Percentiles rank a stretch among this genome's conserved stretches.
phyloP scores from a whole-genome alignment of 2,113 vertebrate genomes.

The Anser brachyrhynchus region DNA sequence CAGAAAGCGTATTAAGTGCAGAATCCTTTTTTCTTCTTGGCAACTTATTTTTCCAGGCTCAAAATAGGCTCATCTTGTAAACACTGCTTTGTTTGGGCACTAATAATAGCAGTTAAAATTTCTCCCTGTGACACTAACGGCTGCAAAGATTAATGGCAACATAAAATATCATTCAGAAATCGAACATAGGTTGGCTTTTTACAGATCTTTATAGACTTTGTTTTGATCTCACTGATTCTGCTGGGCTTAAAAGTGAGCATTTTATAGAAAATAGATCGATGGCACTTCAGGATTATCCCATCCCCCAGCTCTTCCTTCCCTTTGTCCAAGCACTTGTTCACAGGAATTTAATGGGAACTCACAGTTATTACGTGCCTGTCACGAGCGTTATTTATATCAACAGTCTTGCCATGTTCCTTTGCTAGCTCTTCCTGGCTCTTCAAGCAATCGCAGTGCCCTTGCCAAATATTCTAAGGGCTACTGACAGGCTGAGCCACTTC shows the following conservation, averaged over 20 bases:
- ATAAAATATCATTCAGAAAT: neutral
- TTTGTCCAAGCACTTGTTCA: neutral
- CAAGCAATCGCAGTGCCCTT: accelerated
- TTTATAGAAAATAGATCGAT: neutral
- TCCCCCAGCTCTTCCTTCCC: neutral
- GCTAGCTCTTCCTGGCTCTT: neutral
- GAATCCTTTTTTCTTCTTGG: slow-evolving; percentile 47
- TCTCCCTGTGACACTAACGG: slow-evolving; percentile 14
- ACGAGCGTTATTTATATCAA: neutral
- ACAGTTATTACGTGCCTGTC: neutral
- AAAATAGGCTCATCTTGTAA: slow-evolving; percentile 64
- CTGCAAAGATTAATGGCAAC: slow-evolving; percentile 27
- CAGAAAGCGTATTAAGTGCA: neutral
- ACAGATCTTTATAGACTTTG: neutral
- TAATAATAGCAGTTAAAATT: slow-evolving; percentile 53
- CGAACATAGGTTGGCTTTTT: neutral
- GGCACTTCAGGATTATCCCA: neutral
- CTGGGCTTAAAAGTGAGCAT: neutral
- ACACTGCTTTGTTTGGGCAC: slow-evolving; percentile 15
- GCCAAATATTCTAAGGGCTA: neutral
- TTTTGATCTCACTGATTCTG: neutral
- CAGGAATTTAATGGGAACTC: neutral
- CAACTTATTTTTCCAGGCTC: slow-evolving; percentile 60
- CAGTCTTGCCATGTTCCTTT: neutral
- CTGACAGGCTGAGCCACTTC: neutral